phyloP scores from a whole-genome alignment of 1,140 invertebrate species.

The Drosophila leontia region DNA sequence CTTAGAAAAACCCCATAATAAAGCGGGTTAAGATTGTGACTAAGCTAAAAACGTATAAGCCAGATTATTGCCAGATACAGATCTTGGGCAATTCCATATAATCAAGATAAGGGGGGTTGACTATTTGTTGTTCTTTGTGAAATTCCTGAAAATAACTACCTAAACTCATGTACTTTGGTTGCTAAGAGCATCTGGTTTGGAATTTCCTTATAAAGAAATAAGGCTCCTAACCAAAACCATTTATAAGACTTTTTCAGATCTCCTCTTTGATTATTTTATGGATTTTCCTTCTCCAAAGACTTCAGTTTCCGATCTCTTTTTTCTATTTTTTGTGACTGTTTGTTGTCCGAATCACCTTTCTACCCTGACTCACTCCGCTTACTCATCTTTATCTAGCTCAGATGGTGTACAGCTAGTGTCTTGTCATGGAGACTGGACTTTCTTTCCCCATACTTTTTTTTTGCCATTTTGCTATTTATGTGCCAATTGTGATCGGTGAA shows the following conservation, averaged over 20 bases:
- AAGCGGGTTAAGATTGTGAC: background rate
- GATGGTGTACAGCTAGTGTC: background rate
- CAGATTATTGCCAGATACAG: conserved; percentile 10
- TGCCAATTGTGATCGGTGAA: conserved; percentile 36
- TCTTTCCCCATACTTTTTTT: background rate
- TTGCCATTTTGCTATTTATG: conserved; percentile 19
- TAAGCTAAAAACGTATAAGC: background rate
- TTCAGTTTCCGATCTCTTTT: background rate
- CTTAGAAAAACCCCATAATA: conserved; percentile 9
- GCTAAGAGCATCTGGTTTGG: background rate
- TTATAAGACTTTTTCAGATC: background rate
- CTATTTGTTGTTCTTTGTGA: background rate
- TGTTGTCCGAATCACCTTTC: background rate
- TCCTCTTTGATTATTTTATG: background rate
- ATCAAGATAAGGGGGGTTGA: background rate
- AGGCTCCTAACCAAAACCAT: background rate
- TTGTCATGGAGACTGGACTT: conserved; percentile 23
- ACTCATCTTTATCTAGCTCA: conserved; percentile 29
- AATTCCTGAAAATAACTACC: background rate
- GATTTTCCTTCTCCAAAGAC: background rate
- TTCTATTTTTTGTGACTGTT: background rate
- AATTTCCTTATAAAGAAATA: background rate
- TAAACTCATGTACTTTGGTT: background rate
- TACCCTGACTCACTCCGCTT: conserved; percentile 21
- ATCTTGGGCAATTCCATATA: conserved; percentile 7